phyloP scores from a whole-genome alignment of 2,888 invertebrate species.

The Stenurella melanura region DNA sequence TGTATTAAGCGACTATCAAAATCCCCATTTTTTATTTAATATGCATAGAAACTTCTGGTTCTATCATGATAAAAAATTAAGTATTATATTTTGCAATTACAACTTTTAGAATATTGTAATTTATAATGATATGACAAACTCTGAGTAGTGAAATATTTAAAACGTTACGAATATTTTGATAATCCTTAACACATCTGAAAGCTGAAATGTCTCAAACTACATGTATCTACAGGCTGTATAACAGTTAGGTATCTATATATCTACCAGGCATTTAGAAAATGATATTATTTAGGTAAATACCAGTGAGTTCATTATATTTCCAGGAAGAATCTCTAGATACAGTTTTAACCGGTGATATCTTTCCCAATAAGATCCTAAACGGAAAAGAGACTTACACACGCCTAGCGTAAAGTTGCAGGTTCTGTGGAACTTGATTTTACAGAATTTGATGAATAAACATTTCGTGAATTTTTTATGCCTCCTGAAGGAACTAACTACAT shows the following conservation, averaged over 20 bases:
- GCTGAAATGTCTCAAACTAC: slow-evolving; percentile 9
- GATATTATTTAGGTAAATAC: slow-evolving; percentile 11
- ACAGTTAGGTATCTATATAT: background rate
- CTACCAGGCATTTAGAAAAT: slow-evolving; percentile 8
- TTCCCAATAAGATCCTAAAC: too few relatives aligned
- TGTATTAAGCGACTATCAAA: slow-evolving; percentile 5
- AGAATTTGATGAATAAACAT: too few relatives aligned
- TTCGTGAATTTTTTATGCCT: too few relatives aligned
- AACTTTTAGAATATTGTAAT: background rate
- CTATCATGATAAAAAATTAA: background rate
- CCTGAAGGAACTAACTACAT: too few relatives aligned
- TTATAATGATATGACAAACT: background rate
- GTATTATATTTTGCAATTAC: background rate
- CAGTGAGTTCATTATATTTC: background rate
- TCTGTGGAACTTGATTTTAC: too few relatives aligned
- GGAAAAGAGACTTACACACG: too few relatives aligned
- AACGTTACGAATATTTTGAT: background rate
- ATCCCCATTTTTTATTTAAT: background rate
- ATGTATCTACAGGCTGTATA: background rate
- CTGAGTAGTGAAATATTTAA: background rate
- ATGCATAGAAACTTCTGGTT: background rate
- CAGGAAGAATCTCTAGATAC: background rate
- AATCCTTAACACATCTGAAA: slow-evolving; percentile 4
- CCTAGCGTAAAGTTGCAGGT: too few relatives aligned
- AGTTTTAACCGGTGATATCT: background rate